These are phyloP conservation scores for Sphaerodactylus townsendi DNA, from an alignment of 2,113 vertebrate species.

Conservation along the genomic window DNA sequence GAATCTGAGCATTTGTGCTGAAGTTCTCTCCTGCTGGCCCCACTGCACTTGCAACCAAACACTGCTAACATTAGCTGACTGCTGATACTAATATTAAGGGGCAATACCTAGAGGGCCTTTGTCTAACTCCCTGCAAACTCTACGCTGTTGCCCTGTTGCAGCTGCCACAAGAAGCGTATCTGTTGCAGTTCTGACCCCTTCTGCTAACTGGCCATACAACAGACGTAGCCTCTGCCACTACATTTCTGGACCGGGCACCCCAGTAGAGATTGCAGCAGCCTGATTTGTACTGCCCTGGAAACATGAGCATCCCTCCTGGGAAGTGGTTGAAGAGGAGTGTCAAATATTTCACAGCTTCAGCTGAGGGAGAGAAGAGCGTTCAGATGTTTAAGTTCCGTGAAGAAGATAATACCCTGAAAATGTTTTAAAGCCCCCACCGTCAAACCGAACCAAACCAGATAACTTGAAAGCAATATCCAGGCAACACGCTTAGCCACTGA, in stretches of 20 bases:
- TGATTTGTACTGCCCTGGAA: background rate
- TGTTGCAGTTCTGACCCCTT: background rate
- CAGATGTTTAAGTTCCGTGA: background rate
- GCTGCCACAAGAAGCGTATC: background rate
- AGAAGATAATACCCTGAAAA: background rate
- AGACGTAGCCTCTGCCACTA: background rate
- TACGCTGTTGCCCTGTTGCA: background rate
- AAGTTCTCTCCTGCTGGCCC: too few relatives aligned
- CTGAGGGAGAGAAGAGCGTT: background rate
- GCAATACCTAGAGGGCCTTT: background rate
- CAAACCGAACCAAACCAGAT: rapidly evolving
- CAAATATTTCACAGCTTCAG: background rate
- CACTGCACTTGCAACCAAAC: background rate
- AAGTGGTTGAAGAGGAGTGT: background rate
- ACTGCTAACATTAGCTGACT: background rate
- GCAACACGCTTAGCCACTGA: background rate
- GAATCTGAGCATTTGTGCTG: too few relatives aligned
- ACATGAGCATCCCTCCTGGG: background rate
- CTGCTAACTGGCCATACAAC: background rate
- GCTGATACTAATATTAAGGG: background rate
- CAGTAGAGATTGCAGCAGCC: background rate
- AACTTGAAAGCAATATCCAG: background rate
- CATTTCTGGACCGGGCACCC: background rate
- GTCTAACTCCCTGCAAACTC: background rate
- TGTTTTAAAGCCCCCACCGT: background rate